Evolutionary conservation across 2,113 vertebrate genomes (phyloP), one percentile per base, ranked within the genome.

Genomic region (Oncorhynchus tshawytscha): DNA sequence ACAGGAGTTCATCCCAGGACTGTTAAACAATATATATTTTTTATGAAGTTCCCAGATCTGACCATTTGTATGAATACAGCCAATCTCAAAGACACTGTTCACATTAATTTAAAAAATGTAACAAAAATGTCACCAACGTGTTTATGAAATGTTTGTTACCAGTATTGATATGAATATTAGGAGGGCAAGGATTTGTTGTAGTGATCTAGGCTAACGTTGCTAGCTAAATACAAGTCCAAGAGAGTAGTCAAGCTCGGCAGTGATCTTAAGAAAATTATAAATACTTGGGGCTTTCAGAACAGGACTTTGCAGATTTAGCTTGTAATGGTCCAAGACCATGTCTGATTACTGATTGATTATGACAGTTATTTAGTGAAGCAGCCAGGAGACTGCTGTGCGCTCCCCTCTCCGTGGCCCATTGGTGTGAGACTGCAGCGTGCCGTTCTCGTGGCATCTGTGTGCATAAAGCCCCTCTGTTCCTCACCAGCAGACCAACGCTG

Each of bases 391-490:
- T 81, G 67, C 60, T 31, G 68, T 80, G 20, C 73, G 22, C 73
- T 77, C 48, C 65, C 60, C 73, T 49, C 73, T 77, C 54, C 65
- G 25, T 18, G 18, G 39, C 39, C 39, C 8, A 39, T 39, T 39
- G 57, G 80, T 80, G 77, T 70, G 75, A 84, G 80, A 74, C 69
- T 78, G 71, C 75, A 67, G 66, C 67, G 88, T 84, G 82, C 60
- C 78, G 73, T 71, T 86, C 75, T 82, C 24, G 12, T 74, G 82
- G 81, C 72, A 67, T 83, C 60, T 75, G 83, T 57, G 31, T 79
- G 74, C 84, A 88, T 82, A 87, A 78, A 85, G 87, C 78, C 71
- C 67, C 77, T 87, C 81, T 89, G 84, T 87, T 83, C 71, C 84
- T 86, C 83, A 74, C 67, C 18, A 70, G 77, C 85, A 78, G 81